Evolutionary conservation across 2,797 vertebrate species (phyloP).

Genomic region (Phaenicophaeus curvirostris): DNA sequence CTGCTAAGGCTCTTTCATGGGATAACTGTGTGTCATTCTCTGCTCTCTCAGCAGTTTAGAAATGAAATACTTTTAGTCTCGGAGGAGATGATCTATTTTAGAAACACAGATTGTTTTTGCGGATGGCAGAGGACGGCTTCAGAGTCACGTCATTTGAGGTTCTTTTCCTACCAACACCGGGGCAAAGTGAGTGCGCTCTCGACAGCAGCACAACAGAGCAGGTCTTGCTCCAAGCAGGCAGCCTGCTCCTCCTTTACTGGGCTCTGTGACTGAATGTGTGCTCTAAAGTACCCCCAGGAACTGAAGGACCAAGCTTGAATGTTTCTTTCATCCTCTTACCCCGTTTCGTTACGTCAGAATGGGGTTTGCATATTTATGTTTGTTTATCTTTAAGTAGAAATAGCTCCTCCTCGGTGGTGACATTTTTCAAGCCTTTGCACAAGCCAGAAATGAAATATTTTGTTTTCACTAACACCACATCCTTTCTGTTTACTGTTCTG

Average conservation of each 20-base stretch:
- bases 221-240: neutral
- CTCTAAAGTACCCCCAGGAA: neutral
- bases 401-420: neutral
- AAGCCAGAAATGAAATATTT: neutral
- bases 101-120: conserved; percentile 8
- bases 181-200: accelerated
- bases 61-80: conserved; percentile 24
- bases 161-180: neutral
- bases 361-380: neutral
- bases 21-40: neutral
- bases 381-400: neutral
- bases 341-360: neutral
- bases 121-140: neutral
- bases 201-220: accelerated
- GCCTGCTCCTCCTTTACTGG: neutral
- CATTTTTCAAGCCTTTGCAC: neutral
- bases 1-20: conserved; percentile 40
- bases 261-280: neutral
- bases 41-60: conserved; percentile 47
- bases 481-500: conserved; percentile 1
- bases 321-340: neutral
- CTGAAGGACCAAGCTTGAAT: neutral
- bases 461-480: neutral
- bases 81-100: conserved; percentile 37
- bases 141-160: neutral